These are phyloP conservation scores for Toxostoma redivivum DNA, from an alignment of 2,113 vertebrate species.

Conservation along the genomic window DNA sequence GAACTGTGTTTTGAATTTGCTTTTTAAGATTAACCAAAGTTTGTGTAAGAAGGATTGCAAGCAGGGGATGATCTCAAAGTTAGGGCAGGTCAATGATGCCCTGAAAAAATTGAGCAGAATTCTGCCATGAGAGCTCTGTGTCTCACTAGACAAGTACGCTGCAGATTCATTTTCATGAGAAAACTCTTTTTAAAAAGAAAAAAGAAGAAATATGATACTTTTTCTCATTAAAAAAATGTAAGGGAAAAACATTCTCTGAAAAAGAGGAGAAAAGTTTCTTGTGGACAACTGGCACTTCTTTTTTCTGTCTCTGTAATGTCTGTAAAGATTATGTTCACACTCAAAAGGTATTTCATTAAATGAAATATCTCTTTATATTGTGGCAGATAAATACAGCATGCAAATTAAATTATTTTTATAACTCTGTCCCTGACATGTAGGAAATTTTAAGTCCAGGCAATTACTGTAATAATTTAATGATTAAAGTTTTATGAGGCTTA, in stretches of 20 bases:
- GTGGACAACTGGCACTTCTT: not conserved
- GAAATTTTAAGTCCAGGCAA: not conserved
- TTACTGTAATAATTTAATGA: slow-evolving; percentile 20
- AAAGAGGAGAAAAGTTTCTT: not conserved
- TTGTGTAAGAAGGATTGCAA: not conserved
- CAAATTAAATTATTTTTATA: slow-evolving; percentile 11
- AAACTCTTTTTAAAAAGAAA: not conserved
- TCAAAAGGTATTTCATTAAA: not conserved
- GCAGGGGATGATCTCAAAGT: not conserved
- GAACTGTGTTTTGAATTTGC: not conserved
- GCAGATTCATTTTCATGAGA: not conserved
- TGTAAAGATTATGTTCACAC: not conserved
- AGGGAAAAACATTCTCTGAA: not conserved
- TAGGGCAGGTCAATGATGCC: not conserved
- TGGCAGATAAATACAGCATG: not conserved
- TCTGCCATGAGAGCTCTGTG: not conserved
- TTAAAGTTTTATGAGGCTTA: slow-evolving; percentile 28
- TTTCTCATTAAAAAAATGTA: no score
- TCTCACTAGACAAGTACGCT: not conserved
- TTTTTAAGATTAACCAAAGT: not conserved
- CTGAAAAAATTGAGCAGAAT: not conserved
- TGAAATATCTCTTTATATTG: not conserved
- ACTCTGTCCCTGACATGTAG: not conserved
- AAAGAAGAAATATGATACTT: not conserved
- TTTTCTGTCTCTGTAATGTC: not conserved